Percentiles rank a stretch among this genome's conserved stretches.
phyloP scores from a whole-genome alignment of 2,797 vertebrate genomes.

The Enteromius radiatus region DNA sequence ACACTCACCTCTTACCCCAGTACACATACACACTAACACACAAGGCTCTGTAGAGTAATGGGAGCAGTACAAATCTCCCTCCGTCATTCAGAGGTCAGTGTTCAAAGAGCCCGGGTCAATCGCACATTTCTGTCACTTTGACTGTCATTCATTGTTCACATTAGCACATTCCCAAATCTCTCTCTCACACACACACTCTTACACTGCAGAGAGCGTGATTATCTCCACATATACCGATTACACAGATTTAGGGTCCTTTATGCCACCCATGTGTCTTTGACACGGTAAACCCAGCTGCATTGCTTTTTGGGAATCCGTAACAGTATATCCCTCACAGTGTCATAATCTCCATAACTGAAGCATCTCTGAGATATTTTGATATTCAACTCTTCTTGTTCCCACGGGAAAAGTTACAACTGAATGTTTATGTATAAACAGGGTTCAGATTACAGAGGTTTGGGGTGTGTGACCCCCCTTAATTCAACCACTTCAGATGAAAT shows the following conservation, averaged over 20 bases:
- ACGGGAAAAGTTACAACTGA: conserved; percentile 38
- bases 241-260: conserved; percentile 40
- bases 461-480: neutral
- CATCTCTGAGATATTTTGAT: conserved; percentile 25
- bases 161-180: conserved; percentile 31
- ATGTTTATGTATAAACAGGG: conserved; percentile 38
- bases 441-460: conserved; percentile 16
- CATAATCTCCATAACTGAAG: conserved; percentile 16
- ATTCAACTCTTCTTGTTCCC: conserved; percentile 31
- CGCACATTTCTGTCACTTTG: conserved; percentile 13
- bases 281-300: conserved; percentile 18
- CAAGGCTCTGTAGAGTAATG: conserved; percentile 29
- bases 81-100: conserved; percentile 46
- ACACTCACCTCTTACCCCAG: conserved; percentile 22
- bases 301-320: conserved; percentile 11
- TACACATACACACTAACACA: conserved; percentile 34
- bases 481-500: neutral
- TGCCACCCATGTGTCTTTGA: neutral
- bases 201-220: conserved; percentile 33
- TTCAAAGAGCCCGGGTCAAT: conserved; percentile 42
- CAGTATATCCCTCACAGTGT: conserved; percentile 21
- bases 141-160: conserved; percentile 39
- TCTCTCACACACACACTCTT: neutral
- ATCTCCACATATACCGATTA: conserved; percentile 31
- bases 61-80: conserved; percentile 31